Base-by-base conservation (phyloP, 2,113 vertebrate genomes). In the Microcebus lehilahytsara region DNA sequence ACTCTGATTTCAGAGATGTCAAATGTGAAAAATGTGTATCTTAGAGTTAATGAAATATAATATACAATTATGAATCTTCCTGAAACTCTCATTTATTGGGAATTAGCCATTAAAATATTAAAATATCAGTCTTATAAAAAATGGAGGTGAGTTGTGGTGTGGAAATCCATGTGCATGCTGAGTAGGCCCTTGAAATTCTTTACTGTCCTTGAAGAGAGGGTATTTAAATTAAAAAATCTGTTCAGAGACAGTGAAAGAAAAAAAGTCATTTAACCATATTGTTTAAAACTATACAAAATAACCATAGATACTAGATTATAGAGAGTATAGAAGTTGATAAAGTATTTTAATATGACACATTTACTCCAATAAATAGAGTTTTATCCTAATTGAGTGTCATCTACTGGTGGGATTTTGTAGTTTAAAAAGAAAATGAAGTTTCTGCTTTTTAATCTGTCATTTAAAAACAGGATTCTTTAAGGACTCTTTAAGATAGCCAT, bases 31-130 rank as follows among this genome's bases (percentile, higher is more conserved):
- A 94, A 69, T 10, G 53, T 88, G 11, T 22, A 67, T 78, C n/a
- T 89, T 93, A 95, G 67, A 95, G 75, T 96, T 93, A 91, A 53
- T 92, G 32, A 95, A 96, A 77, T 88, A 71, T 4, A 14, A n/a
- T 83, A 60, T 56, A 37, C 27, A 78, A 22, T 95, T 95, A 90
- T 78, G 56, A 92, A 42, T 96, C 32, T 66, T 77, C 80, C 12
- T 71, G 71, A 92, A 74, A 93, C 49, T 86, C 32, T 5, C 13
- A 56, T 91, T 94, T 80, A 58, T 60, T 94, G 72, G 75, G 53
- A 86, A 83, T 62, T n/a, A 72, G 69, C 84, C 40, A 56, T 58
- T 58, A 22, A 58, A 58, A 58, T 58, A 74, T 94, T 86, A 97
- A 92, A 87, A 92, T 77, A 37, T 42, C 34, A 40, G 17, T 40